Evolutionary conservation across 2,888 invertebrate species (phyloP).

Genomic region (Isoperla grammatica): DNA sequence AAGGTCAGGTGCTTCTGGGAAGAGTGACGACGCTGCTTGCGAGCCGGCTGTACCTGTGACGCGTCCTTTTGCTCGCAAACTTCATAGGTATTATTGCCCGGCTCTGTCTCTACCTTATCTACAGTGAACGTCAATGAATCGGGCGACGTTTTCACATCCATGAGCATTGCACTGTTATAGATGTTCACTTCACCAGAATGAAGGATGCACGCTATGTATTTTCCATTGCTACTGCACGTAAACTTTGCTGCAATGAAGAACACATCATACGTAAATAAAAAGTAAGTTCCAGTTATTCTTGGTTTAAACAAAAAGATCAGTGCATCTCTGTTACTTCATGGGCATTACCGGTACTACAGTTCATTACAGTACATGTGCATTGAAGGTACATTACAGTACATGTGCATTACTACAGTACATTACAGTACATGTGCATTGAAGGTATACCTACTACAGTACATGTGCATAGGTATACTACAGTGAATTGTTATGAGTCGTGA

Average conservation of each 20-base stretch:
- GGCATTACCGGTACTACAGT: too few species aligned
- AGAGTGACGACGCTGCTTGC: neutral
- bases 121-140: neutral
- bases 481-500: too few species aligned
- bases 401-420: too few species aligned
- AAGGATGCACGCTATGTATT: constrained; percentile 53
- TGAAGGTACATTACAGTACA: too few species aligned
- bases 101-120: constrained; percentile 6
- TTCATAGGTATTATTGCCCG: neutral
- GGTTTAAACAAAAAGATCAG: too few species aligned
- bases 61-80: neutral
- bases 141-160: constrained; percentile 32
- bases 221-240: constrained; percentile 51
- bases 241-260: constrained; percentile 43
- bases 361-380: too few species aligned
- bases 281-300: too few species aligned
- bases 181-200: constrained; percentile 55
- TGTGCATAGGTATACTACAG: too few species aligned
- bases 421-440: too few species aligned
- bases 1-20: neutral
- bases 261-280: too few species aligned
- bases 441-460: too few species aligned
- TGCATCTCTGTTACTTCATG: too few species aligned
- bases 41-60: neutral
- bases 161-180: constrained; percentile 45